phyloP scores from a whole-genome alignment of 2,888 invertebrate species.

The Ceratothoa steindachneri region DNA sequence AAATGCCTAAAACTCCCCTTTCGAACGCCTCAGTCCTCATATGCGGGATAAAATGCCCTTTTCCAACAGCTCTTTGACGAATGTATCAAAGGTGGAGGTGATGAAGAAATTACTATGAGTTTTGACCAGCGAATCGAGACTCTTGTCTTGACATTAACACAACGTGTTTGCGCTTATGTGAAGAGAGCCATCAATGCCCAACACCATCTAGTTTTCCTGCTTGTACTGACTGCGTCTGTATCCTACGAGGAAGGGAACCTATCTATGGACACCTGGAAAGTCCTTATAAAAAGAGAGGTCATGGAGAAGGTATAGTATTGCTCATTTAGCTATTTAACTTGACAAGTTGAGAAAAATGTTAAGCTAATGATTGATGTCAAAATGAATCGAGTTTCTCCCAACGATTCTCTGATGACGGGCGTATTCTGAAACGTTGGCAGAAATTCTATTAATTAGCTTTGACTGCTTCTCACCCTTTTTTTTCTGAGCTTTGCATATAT shows the following conservation, averaged over 20 bases:
- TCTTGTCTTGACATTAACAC: slow-evolving; percentile 36
- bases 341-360: too few relatives aligned
- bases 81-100: slow-evolving; percentile 29
- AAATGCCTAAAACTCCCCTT: too few relatives aligned
- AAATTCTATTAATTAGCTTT: too few relatives aligned
- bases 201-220: slow-evolving; percentile 35
- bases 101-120: slow-evolving; percentile 27
- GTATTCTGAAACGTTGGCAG: too few relatives aligned
- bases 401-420: too few relatives aligned
- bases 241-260: slow-evolving; percentile 20
- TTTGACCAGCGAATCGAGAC: slow-evolving; percentile 44
- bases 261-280: slow-evolving; percentile 21
- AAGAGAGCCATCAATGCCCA: slow-evolving; percentile 28
- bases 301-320: not conserved
- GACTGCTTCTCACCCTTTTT: too few relatives aligned
- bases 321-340: not conserved
- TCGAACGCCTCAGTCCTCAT: too few relatives aligned
- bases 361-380: too few relatives aligned
- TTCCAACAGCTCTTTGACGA: slow-evolving; percentile 40
- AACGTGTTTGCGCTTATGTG: slow-evolving; percentile 29
- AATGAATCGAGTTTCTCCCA: too few relatives aligned
- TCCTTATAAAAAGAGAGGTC: not conserved
- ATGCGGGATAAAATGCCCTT: too few relatives aligned
- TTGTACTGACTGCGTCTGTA: slow-evolving; percentile 32
- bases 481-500: too few relatives aligned